phyloP scores from a whole-genome alignment of 2,113 vertebrate species.

The Microtus montanus region DNA sequence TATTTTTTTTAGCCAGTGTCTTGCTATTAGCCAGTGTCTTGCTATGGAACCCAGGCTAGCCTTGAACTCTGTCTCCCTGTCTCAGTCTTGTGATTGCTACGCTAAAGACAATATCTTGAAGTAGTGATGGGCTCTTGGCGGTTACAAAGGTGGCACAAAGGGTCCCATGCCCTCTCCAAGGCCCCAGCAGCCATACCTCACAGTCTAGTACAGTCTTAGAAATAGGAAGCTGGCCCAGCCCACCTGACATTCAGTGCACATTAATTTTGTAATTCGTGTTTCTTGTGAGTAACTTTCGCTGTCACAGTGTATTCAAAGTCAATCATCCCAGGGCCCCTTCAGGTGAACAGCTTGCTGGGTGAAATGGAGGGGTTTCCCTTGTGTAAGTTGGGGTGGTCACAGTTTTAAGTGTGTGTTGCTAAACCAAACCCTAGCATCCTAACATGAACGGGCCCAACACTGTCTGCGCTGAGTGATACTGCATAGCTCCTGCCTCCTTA shows the following conservation, averaged over 20 bases:
- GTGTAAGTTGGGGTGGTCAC: slow-evolving; percentile 60
- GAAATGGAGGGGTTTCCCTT: not conserved
- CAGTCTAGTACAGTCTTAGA: too few relatives aligned
- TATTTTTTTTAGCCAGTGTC: not conserved
- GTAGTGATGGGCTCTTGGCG: not conserved
- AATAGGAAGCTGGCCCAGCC: not conserved
- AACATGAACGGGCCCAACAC: slow-evolving; percentile 5
- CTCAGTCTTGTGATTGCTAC: not conserved
- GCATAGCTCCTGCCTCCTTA: not conserved
- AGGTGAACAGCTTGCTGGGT: not conserved
- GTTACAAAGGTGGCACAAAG: not conserved
- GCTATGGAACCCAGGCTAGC: not conserved
- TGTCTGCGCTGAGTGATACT: slow-evolving; percentile 26
- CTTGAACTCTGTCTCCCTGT: not conserved
- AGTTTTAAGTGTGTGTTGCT: slow-evolving; percentile 53
- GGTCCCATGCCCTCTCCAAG: not conserved
- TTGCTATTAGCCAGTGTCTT: not conserved
- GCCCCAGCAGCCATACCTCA: not conserved
- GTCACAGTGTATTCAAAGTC: not conserved
- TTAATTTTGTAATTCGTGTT: not conserved
- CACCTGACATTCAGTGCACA: not conserved
- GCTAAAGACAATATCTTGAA: not conserved
- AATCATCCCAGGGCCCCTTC: not conserved
- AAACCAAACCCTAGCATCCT: slow-evolving; percentile 25
- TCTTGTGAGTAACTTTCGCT: not conserved